Percentiles rank a stretch among this genome's conserved stretches.
Evolutionary conservation across 2,888 invertebrate genomes (phyloP).

Genomic region (Agriopis aurantiaria): DNA sequence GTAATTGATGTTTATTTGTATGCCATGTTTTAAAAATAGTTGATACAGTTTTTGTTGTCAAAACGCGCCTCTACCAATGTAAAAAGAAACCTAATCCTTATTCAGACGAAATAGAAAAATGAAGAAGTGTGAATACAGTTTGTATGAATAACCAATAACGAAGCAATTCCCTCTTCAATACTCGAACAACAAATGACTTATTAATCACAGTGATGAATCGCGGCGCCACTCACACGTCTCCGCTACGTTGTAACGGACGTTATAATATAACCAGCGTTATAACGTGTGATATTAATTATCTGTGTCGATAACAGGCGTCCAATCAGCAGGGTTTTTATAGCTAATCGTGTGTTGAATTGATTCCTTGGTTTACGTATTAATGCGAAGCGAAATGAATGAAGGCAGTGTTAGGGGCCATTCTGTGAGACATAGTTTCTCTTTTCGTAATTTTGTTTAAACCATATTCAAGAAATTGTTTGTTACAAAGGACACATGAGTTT

Average conservation of each 20-base stretch:
- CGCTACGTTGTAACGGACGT: constrained; percentile 4
- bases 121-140: background rate
- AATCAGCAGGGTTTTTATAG: constrained; percentile 28
- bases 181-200: constrained; percentile 20
- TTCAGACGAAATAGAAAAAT: background rate
- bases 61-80: background rate
- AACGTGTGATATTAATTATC: constrained; percentile 44
- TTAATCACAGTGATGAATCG: constrained; percentile 33
- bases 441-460: too few relatives aligned
- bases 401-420: background rate
- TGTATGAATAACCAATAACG: constrained; percentile 11
- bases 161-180: constrained; percentile 22
- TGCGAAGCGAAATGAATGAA: constrained; percentile 1
- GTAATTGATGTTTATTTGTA: background rate
- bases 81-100: background rate
- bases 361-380: constrained; percentile 1
- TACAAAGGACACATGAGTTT: background rate
- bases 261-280: constrained; percentile 12
- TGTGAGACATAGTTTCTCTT: background rate
- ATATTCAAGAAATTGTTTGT: background rate
- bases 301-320: constrained; percentile 42
- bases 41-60: too few relatives aligned
- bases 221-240: constrained; percentile 26
- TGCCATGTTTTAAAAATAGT: too few relatives aligned
- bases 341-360: constrained; percentile 3